Percentiles rank a stretch among this genome's conserved stretches.
Conservation (phyloP, 2,797 vertebrate species). For the Sebastiscus tertius region DNA sequence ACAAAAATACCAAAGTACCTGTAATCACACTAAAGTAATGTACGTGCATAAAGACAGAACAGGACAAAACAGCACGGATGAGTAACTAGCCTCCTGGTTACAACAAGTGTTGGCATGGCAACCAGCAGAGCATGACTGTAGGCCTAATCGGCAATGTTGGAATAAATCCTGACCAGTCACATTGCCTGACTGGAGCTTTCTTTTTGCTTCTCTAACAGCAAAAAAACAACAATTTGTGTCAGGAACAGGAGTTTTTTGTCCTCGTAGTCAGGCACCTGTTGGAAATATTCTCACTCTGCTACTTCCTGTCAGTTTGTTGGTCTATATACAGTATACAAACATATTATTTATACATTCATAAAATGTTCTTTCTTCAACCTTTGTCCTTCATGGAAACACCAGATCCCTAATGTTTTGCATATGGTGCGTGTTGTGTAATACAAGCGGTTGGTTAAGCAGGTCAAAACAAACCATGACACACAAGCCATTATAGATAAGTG, state of each 20-base stretch:
- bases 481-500: neutral
- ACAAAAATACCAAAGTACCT: neutral
- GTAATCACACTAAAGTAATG: neutral
- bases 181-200: slow-evolving; percentile 4
- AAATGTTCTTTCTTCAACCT: neutral
- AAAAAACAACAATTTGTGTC: slow-evolving; percentile 1
- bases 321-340: no score
- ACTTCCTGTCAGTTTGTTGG: neutral
- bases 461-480: slow-evolving; percentile 30
- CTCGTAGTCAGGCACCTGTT: slow-evolving; percentile 2
- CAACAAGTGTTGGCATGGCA: slow-evolving; percentile 53
- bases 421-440: neutral
- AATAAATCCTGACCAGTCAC: slow-evolving; percentile 37
- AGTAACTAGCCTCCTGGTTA: slow-evolving; percentile 56
- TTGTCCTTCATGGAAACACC: neutral
- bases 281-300: neutral
- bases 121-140: slow-evolving; percentile 49
- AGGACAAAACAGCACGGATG: slow-evolving; percentile 33
- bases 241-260: neutral
- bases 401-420: neutral
- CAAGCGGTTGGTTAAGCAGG: neutral
- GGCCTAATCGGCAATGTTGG: slow-evolving; percentile 30
- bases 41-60: slow-evolving; percentile 2
- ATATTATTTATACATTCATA: neutral
- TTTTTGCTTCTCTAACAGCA: neutral